These are phyloP conservation scores for Enteromius argenteus DNA, from an alignment of 2,797 vertebrate genomes.

Conservation along the genomic window DNA sequence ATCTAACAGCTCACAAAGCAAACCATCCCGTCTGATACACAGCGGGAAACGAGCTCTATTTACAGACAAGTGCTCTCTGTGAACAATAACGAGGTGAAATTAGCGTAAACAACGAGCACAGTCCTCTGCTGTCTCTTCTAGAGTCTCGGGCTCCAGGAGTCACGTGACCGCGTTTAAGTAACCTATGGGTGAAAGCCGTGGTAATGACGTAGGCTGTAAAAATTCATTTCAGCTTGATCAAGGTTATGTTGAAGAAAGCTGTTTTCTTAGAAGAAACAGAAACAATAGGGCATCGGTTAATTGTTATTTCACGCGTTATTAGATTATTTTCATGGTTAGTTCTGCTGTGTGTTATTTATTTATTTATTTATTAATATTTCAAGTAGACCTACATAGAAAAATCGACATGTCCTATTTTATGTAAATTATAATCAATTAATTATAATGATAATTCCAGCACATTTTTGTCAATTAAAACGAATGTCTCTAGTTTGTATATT, in stretches of 20 bases:
- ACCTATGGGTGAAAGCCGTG: neutral
- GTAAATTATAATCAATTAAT: neutral
- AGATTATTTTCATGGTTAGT: neutral
- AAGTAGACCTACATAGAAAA: too few relatives aligned
- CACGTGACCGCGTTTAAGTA: conserved; percentile 42
- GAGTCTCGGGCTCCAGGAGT: neutral
- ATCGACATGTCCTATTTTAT: neutral
- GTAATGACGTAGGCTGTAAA: neutral
- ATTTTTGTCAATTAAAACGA: neutral
- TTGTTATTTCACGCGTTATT: neutral
- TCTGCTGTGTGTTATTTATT: neutral
- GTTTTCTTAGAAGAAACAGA: neutral
- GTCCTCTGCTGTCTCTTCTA: neutral
- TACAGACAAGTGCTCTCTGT: conserved; percentile 3
- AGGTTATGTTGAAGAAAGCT: neutral
- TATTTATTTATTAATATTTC: neutral
- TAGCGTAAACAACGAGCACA: neutral
- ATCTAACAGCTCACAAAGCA: conserved; percentile 20
- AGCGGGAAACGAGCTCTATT: neutral
- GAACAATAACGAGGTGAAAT: neutral
- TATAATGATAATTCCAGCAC: neutral
- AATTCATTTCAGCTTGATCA: neutral
- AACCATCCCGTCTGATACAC: conserved; percentile 21
- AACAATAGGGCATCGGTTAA: neutral
- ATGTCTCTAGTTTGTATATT: too few relatives aligned